phyloP scores from a whole-genome alignment of 2,113 vertebrate genomes.

The Salvelinus fontinalis region DNA sequence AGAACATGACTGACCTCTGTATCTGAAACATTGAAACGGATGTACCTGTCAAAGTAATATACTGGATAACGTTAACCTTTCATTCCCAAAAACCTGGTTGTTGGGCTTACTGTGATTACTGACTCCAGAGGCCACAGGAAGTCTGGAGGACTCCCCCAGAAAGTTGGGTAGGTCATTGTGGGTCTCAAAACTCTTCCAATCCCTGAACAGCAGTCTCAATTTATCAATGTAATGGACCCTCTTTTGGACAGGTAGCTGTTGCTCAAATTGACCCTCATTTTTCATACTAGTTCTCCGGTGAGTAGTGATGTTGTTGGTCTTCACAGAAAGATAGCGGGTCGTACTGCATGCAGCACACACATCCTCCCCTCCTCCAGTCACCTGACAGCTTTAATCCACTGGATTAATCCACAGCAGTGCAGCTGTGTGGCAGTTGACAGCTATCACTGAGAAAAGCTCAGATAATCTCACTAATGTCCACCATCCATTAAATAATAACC shows the following conservation, averaged over 20 bases:
- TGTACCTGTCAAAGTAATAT: background rate
- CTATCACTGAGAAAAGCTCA: slow-evolving; percentile 21
- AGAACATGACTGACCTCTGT: background rate
- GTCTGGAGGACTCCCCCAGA: background rate
- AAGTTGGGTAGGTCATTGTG: too few species aligned
- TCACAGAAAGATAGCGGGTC: background rate
- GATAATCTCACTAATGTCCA: slow-evolving; percentile 39
- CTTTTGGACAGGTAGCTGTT: too few species aligned
- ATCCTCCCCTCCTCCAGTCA: background rate
- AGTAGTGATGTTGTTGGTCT: background rate
- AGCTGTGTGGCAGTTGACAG: slow-evolving; percentile 30
- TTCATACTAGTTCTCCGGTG: background rate
- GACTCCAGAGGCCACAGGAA: background rate
- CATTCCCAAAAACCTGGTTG: background rate
- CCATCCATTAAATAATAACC: slow-evolving; percentile 34
- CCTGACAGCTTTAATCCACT: background rate
- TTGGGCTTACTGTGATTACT: background rate
- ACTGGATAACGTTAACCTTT: background rate
- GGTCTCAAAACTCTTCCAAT: too few species aligned
- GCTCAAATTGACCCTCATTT: background rate
- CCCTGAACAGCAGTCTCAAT: too few species aligned
- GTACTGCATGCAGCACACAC: background rate
- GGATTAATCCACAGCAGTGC: slow-evolving; percentile 32
- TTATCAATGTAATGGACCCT: too few species aligned
- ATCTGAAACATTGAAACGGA: background rate